These are phyloP conservation scores for Pteruthius melanotis DNA, from an alignment of 2,113 vertebrate genomes.

Conservation along the genomic window DNA sequence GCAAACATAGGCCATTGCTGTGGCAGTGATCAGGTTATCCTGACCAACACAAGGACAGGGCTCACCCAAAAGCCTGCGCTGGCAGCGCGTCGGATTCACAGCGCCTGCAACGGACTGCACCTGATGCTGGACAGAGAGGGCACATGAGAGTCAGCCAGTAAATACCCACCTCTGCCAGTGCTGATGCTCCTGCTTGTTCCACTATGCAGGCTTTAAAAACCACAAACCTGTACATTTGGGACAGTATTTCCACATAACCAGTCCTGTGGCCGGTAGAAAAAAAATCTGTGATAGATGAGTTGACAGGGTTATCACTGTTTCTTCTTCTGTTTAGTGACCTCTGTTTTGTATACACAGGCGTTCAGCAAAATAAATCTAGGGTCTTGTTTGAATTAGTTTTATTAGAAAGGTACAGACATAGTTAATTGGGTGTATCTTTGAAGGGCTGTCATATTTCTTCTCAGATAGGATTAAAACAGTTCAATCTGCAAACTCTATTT, in stretches of 20 bases:
- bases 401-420: neutral
- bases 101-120: too few species aligned
- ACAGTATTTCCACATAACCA: neutral
- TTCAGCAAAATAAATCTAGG: neutral
- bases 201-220: neutral
- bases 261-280: neutral
- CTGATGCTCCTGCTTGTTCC: neutral
- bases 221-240: neutral
- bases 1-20: neutral
- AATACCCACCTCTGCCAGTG: neutral
- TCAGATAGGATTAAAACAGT: slow-evolving; percentile 31
- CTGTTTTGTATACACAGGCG: neutral
- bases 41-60: fast-evolving
- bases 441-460: slow-evolving; percentile 44
- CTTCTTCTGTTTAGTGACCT: neutral
- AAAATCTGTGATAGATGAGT: neutral
- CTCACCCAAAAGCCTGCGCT: fast-evolving
- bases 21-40: neutral
- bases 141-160: neutral
- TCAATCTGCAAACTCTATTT: slow-evolving; percentile 52
- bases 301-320: neutral
- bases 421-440: slow-evolving; percentile 36
- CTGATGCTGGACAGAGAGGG: neutral
- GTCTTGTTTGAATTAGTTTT: neutral
- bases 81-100: fast-evolving